Base-by-base conservation (phyloP, 2,113 vertebrate genomes). In the Trematomus loennbergii region DNA sequence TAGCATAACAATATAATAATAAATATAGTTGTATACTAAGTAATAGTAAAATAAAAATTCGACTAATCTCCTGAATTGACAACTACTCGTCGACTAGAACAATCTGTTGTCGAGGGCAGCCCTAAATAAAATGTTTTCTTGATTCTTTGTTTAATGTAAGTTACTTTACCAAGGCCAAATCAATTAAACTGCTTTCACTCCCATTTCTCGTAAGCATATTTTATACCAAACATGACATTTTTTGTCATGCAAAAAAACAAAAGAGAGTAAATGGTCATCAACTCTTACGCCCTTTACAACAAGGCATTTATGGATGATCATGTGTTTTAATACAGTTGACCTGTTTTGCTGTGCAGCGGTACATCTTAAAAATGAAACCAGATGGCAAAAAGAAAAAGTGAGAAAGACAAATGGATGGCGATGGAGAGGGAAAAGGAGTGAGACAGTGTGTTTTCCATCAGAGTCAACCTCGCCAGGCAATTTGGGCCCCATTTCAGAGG, bases 401-500 rank as follows among this genome's bases (percentile, higher is more conserved):
- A 65, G 29, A 45, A 18, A 70, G 70, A 67, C 66, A 81, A 88
- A 87, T 84, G 54, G 81, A 73, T 67, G 59, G 52, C 5, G 54
- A 79, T 40, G 60, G 80, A 74, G 74, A 82, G 67, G 72, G 87
- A 89, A 90, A 86, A 83, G 72, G 78, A 82, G 80, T 57, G 79
- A 84, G 82, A 76, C 85, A 78, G 83, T 82, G 82, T 85, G 84
- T 91, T 94, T 94, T 94, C 94, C 91, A 93, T 94, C 91, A 87
- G 90, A 91, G 86, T 90, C 73, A 78, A 91, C 91, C 90, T 91
- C 87, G 85, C 91, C 83, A 91, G 87, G 93, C 94, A 94, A 94
- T 95, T 92, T 94, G 85, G 93, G 88, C 87, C 90, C 92, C 91
- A 94, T 95, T 94, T 93, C 91, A 88, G 92, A 93, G 84, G 87